Evolutionary conservation across 2,888 invertebrate genomes (phyloP), one percentile per base, ranked within the genome.

Genomic region (Cheilosia variabilis): DNA sequence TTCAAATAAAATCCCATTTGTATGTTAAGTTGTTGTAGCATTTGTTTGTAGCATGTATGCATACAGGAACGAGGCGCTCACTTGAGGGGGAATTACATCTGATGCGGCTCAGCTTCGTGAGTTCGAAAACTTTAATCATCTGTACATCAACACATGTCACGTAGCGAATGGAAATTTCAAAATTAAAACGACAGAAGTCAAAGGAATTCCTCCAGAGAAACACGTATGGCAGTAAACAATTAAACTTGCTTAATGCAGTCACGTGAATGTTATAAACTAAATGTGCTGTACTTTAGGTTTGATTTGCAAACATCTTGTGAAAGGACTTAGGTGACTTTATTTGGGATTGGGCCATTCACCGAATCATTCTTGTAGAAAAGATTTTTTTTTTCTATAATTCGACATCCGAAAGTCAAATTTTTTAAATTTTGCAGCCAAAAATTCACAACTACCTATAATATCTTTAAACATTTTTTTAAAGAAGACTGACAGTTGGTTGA

Each of bases 111-210:
- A 37, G 24, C 15, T 27, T 13, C 24, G 52, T n/a, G 37, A 45
- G 41, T 31, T 60, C 17, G 45, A 31, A 17, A 45, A 53, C 53
- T 80, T 34, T n/a, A 53, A 47, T 76, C 43, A 57, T 47, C 22
- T 41, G 43, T 19, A 81, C 58, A 57, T 66, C 50, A 53, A 58
- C 47, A 72, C 55, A 53, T 71, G 77, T 71, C 82, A 82, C 82
- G 77, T 66, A 77, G 31, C 45, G 72, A 66, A 66, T 66, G 63
- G 60, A 77, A 72, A 71, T 82, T 66, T 17, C 43, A 34, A 57
- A 63, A 69, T 63, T 31, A 63, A 68, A 68, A 47, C 27, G 47
- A 13, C 9, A 71, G 27, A 22, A 78, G 13, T 34, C 43, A 17
- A 41, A 34, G 50, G 19, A 50, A 57, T 43, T 37, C 31, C 65